Conservation (phyloP, 2,113 vertebrate genomes). For the Electrona antarctica region DNA sequence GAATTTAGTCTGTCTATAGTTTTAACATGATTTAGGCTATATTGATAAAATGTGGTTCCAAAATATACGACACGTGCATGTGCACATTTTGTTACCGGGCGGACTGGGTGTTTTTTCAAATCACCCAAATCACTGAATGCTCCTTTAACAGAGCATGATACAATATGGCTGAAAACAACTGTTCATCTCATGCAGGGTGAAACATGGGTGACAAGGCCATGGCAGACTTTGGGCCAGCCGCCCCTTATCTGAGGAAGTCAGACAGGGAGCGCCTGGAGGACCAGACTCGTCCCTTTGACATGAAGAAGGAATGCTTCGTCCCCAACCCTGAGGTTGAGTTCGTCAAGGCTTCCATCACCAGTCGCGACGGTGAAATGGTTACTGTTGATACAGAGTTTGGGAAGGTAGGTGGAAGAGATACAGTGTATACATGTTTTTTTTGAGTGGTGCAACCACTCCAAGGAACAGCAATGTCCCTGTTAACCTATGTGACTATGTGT, state of each 20-base stretch:
- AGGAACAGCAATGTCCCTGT: too few species aligned
- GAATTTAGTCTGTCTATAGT: too few species aligned
- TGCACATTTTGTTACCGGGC: too few species aligned
- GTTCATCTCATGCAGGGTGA: constrained; percentile 30
- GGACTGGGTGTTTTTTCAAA: too few species aligned
- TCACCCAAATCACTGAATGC: too few species aligned
- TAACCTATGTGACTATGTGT: too few species aligned
- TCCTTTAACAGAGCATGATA: too few species aligned
- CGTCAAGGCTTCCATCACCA: constrained; percentile 76
- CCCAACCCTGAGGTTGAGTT: constrained; percentile 79
- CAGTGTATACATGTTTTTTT: too few species aligned
- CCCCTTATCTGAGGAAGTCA: constrained; percentile 81
- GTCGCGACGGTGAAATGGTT: constrained; percentile 81
- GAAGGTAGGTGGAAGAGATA: constrained; percentile 67
- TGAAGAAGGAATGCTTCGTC: constrained; percentile 83
- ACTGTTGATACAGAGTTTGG: constrained; percentile 77
- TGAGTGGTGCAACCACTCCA: too few species aligned
- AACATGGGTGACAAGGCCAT: constrained; percentile 79
- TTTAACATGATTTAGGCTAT: too few species aligned
- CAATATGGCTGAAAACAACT: background rate
- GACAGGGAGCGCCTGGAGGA: constrained; percentile 80
- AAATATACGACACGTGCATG: too few species aligned
- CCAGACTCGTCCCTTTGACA: constrained; percentile 72
- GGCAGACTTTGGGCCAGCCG: constrained; percentile 81
- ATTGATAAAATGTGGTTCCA: too few species aligned